Evolutionary conservation across 2,888 invertebrate genomes (phyloP), one percentile per base, ranked within the genome.

Genomic region (Pristionchus fissidentatus): DNA sequence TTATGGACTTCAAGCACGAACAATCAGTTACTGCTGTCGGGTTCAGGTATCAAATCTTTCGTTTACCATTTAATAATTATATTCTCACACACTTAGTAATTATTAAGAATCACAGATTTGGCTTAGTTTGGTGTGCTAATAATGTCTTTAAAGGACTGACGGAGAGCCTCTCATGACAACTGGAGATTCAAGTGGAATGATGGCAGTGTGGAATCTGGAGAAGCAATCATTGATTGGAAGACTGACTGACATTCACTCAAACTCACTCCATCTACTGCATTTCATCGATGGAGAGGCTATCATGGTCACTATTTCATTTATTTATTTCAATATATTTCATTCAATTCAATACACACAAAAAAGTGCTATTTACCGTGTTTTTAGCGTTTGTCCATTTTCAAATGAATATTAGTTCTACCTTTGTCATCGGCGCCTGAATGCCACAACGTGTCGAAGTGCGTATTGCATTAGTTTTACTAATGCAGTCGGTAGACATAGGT

Each of bases 161-260:
- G 91, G 89, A 1, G 85, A 87, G 19, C 85, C 90, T 0, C 77
- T 86, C 4, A 88, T 92, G 90, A 87, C 90, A 0, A 88, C 90
- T 7, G 88, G 88, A 13, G 90, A 90, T 81, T 35, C 73, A 3
- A 87, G 85, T 4, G 98, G 99, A 0, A 96, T 97, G 91, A 94
- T 98, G 88, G 96, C 96, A 0, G 94, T 98, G 92, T 99, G 98
- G 98, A 95, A 98, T 93, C 94, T 99, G 85, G 93, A 94, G 86
- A 92, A 93, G 70, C 91, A 91, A 85, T 92, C 95, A 92, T 94
- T 97, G 0, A 94, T 95, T 84, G 95, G 95, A 4, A 97, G 97
- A 93, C 93, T 97, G 32, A 94, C 95, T 78, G 94, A 94, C 62
- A 97, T 96, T 0, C 99, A 99, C 92, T 77, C 94, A 73, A 94